Base-by-base conservation (phyloP, 2,888 invertebrate genomes). In the Nesidiocoris tenuis region DNA sequence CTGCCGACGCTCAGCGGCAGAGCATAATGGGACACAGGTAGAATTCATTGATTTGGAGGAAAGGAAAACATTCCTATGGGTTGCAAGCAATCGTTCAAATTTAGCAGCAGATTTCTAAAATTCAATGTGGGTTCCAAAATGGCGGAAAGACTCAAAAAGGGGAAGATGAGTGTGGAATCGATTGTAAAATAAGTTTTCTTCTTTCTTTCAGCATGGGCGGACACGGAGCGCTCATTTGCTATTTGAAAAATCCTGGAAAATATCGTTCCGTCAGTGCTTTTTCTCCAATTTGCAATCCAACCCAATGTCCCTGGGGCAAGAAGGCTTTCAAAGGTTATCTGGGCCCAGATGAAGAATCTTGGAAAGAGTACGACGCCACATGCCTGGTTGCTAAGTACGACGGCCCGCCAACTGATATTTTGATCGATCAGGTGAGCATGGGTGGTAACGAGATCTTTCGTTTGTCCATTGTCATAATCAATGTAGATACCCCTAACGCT, bases 261-360 rank as follows among this genome's bases (percentile, higher is more conserved):
- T 98, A 93, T 84, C 89, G 89, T 81, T 90, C 92, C 7, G 95
- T 96, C 0, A 96, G 97, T 78, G 96, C 95, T 2, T 98, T 99
- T 86, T 90, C 98, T 1, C 97, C 99, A 0, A 96, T 98, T 82
- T 90, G 91, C 80, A 95, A 98, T 84, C 97, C 98, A 0, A 87
- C 85, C 1, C 85, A 90, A 72, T 91, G 93, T 80, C 88, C 91
- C 0, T 98, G 96, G 96, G 98, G 98, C 0, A 85, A 87, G 56
- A 96, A 95, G 82, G 94, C 92, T 1, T 91, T 97, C 75, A 85
- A 85, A 71, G 93, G 93, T 0, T 96, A 95, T 83, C 84, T 96
- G 67, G 75, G 88, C 79, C 63, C 78, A 76, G 78, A 78, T 2
- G 82, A 81, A 24, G 78, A 82, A n/a, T 80, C 81, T 54, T 95